Base-by-base conservation (phyloP, 2,797 vertebrate species). In the Perodicticus potto region DNA sequence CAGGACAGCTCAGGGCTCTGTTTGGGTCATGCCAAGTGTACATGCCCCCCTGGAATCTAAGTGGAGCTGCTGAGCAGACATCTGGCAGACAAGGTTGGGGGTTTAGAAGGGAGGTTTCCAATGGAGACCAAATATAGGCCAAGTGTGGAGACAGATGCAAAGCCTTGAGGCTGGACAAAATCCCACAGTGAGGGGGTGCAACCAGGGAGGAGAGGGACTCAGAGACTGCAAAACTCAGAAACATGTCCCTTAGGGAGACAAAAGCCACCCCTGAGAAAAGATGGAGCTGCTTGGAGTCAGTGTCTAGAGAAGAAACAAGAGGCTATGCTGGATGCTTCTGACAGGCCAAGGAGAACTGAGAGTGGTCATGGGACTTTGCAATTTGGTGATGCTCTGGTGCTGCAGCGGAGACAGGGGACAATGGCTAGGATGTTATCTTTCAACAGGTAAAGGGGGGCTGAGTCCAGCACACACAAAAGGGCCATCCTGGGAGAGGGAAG, bases 181-280 rank as follows among this genome's bases (percentile, higher is more conserved):
- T 74, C 37, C 2, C 25, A 25, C 5, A 3, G 43, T 23, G 14
- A 34, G n/a, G 20, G 4, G 13, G 17, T 32, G 22, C 11, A 67
- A 11, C 17, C 3, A 4, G 85, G 67, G 61, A 87, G 11, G 4
- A 45, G 17, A 65, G 37, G 87, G 59, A 2, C 16, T 55, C 43
- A 22, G 16, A 29, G 9, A 23, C 57, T 40, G 22, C 78, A 29
- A 7, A 22, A 9, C 74, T 77, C 5, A 0, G 22, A 27, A 7
- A 59, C 0, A 16, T 20, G n/a, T 12, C 25, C 12, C 20, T 19
- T 3, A 16, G 34, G 45, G 27, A 86, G 37, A 86, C 0, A 3
- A 70, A 45, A 27, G 32, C 10, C 20, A 20, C n/a, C 17, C n/a
- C 2, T 3, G 55, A 55, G 40, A 86, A 40, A 86, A 59, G 32